These are phyloP conservation scores for Xenotilapia longispinis DNA, from an alignment of 2,113 vertebrate species.

Conservation along the genomic window DNA sequence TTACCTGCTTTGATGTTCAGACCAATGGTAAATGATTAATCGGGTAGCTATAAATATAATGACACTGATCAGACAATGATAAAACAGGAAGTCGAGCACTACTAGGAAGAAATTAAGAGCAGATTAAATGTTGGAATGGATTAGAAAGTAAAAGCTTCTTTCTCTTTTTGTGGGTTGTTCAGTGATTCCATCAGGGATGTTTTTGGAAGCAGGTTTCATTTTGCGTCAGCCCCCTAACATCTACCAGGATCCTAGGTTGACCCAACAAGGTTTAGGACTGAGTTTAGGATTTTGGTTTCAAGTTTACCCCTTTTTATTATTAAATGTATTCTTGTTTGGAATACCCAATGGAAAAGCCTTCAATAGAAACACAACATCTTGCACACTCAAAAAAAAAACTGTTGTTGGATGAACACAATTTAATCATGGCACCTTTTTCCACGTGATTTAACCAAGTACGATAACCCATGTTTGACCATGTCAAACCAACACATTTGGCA, in stretches of 20 bases:
- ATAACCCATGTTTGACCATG: neutral
- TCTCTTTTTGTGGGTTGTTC: neutral
- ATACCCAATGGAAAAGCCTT: neutral
- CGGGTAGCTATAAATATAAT: neutral
- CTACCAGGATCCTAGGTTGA: neutral
- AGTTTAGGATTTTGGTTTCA: neutral
- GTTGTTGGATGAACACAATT: neutral
- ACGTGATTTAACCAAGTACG: neutral
- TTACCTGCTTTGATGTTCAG: slow-evolving; percentile 50
- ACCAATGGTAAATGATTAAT: neutral
- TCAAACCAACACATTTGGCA: neutral
- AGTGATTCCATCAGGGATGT: neutral
- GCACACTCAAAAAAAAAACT: neutral
- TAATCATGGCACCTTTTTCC: neutral
- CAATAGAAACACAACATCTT: neutral
- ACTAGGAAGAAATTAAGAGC: neutral
- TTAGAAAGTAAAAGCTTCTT: neutral
- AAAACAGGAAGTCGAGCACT: neutral
- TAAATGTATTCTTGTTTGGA: neutral
- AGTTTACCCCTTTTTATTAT: neutral
- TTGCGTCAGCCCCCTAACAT: neutral
- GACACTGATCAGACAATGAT: neutral
- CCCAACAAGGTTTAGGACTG: neutral
- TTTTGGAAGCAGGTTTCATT: neutral
- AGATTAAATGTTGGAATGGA: neutral